Conservation (phyloP, 2,888 invertebrate genomes). For the Cybosia mesomella region DNA sequence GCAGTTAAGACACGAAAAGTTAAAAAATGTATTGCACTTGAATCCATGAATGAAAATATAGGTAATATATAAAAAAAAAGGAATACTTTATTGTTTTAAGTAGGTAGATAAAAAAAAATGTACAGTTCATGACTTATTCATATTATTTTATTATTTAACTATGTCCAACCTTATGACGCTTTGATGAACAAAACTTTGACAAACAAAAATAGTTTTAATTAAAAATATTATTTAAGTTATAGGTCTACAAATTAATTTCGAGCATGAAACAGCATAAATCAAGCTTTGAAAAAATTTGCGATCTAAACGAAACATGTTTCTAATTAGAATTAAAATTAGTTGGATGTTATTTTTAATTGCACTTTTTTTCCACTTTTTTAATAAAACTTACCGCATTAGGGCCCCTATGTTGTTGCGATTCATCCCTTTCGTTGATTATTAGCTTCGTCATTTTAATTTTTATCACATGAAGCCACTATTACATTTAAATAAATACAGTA, state of each 20-base stretch:
- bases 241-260: neutral
- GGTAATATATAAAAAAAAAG: no score
- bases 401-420: neutral
- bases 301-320: neutral
- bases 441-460: slow-evolving; percentile 11
- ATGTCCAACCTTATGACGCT: no score
- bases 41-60: no score
- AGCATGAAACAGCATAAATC: neutral
- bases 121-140: no score
- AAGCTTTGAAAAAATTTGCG: neutral
- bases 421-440: neutral
- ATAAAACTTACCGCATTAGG: slow-evolving; percentile 4
- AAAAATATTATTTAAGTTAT: no score
- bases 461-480: neutral
- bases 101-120: no score
- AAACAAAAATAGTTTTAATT: no score
- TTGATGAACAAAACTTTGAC: no score
- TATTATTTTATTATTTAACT: no score
- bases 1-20: no score
- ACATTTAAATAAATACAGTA: neutral
- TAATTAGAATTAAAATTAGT: neutral
- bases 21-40: no score
- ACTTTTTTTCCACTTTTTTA: neutral
- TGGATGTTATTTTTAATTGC: neutral
- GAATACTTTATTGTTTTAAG: no score